Evolutionary conservation across 2,888 invertebrate species (phyloP).

Genomic region (Metellina segmentata): DNA sequence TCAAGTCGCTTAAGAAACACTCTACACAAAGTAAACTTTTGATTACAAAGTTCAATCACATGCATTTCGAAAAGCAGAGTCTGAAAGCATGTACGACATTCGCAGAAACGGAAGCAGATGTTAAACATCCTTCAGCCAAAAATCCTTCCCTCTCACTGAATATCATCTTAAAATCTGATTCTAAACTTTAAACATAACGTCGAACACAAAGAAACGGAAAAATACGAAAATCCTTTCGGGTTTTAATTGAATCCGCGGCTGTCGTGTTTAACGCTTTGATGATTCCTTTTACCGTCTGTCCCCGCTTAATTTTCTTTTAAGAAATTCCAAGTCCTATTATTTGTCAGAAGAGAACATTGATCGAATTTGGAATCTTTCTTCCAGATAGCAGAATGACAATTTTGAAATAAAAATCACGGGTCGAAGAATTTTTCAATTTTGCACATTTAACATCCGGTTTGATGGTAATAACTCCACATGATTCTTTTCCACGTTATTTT

Average conservation of each 20-base stretch:
- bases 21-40: too few species aligned
- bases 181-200: constrained; percentile 6
- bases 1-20: too few species aligned
- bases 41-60: too few species aligned
- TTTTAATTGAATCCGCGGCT: constrained; percentile 49
- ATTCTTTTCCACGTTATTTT: too few species aligned
- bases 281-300: constrained; percentile 1
- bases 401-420: constrained; percentile 25
- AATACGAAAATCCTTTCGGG: background rate
- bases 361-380: background rate
- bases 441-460: constrained; percentile 20
- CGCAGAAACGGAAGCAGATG: constrained; percentile 9
- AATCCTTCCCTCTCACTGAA: background rate
- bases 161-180: constrained; percentile 2
- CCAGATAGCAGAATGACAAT: background rate
- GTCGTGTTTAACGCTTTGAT: constrained; percentile 34
- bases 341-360: background rate
- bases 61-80: too few species aligned
- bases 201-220: background rate
- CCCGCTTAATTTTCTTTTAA: too few species aligned
- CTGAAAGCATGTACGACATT: too few species aligned
- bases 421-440: constrained; percentile 16
- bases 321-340: too few species aligned
- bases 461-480: background rate
- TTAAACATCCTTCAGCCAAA: constrained; percentile 5